phyloP scores from a whole-genome alignment of 1,140 invertebrate genomes.

The Trypoxylus dichotomus region DNA sequence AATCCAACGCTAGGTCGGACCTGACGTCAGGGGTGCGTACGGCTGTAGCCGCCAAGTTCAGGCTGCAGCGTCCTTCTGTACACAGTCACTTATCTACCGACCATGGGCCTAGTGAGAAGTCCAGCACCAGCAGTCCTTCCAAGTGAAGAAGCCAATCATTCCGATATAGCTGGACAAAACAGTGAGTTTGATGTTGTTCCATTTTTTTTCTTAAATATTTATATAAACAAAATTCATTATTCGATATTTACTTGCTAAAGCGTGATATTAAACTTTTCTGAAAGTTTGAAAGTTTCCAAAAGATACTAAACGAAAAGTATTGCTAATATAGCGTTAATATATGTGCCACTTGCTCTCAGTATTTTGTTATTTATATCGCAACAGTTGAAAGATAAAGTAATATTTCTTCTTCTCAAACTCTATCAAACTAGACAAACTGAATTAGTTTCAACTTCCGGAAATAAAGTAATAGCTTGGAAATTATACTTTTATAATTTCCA shows the following conservation, averaged over 20 bases:
- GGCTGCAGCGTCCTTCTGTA: conserved; percentile 3
- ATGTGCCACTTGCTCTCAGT: too few relatives aligned
- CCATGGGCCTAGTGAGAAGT: conserved; percentile 56
- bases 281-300: too few relatives aligned
- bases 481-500: too few relatives aligned
- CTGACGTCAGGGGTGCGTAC: conserved; percentile 45
- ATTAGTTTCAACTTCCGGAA: too few relatives aligned
- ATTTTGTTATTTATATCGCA: too few relatives aligned
- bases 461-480: too few relatives aligned
- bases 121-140: conserved; percentile 52
- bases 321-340: too few relatives aligned
- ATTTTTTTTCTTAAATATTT: neutral
- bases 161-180: conserved; percentile 39
- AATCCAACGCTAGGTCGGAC: conserved; percentile 46
- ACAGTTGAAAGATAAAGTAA: too few relatives aligned
- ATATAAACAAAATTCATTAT: neutral
- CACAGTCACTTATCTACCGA: conserved; percentile 41
- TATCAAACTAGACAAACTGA: too few relatives aligned
- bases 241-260: neutral
- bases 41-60: conserved; percentile 34
- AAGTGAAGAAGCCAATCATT: conserved; percentile 55
- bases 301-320: too few relatives aligned
- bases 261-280: neutral
- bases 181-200: conserved; percentile 34
- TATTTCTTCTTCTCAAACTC: too few relatives aligned